phyloP scores from a whole-genome alignment of 1,140 invertebrate genomes.

The Homalodisca vitripennis region DNA sequence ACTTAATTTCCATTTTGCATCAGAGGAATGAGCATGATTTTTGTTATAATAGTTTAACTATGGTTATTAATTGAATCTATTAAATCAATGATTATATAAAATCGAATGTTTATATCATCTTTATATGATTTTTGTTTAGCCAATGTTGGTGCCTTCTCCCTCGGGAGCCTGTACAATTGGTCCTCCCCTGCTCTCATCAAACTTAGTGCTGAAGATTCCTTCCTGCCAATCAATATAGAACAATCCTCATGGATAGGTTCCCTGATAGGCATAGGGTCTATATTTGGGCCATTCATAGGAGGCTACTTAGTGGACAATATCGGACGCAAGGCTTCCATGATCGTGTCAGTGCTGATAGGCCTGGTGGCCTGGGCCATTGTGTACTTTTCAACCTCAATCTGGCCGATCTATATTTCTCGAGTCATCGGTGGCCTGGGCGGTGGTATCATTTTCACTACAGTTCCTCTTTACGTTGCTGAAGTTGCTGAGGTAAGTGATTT shows the following conservation, averaged over 20 bases:
- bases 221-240: slow-evolving; percentile 9
- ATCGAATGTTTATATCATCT: no score
- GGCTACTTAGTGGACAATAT: slow-evolving; percentile 65
- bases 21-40: no score
- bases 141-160: slow-evolving; percentile 55
- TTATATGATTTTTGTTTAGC: slow-evolving; percentile 50
- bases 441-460: slow-evolving; percentile 61
- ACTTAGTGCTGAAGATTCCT: slow-evolving; percentile 46
- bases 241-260: slow-evolving; percentile 37
- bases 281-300: slow-evolving; percentile 38
- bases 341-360: slow-evolving; percentile 26
- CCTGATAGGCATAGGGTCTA: slow-evolving; percentile 36
- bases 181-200: slow-evolving; percentile 67
- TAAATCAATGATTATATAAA: no score
- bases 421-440: slow-evolving; percentile 62
- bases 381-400: slow-evolving; percentile 27
- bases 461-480: slow-evolving; percentile 54
- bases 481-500: slow-evolving; percentile 53
- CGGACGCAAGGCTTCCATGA: slow-evolving; percentile 57
- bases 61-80: no score
- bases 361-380: slow-evolving; percentile 37
- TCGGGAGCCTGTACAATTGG: slow-evolving; percentile 70
- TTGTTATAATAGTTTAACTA: no score
- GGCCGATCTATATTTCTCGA: slow-evolving; percentile 55
- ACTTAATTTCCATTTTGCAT: no score